Conservation (phyloP, 2,797 vertebrate genomes). For the Gymnocypris eckloni region DNA sequence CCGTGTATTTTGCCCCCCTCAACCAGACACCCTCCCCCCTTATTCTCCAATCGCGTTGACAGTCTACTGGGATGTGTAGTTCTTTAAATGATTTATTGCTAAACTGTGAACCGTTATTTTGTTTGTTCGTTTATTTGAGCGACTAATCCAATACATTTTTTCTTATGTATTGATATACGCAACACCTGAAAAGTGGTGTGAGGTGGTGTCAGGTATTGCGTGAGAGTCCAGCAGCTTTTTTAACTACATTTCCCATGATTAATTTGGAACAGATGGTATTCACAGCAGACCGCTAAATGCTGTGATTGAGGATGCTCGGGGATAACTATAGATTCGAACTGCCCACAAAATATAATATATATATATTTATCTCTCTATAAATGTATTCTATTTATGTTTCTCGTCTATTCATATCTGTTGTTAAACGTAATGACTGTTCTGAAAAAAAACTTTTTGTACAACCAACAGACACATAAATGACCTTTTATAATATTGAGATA, state of each 20-base stretch:
- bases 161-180: background rate
- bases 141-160: background rate
- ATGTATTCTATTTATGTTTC: background rate
- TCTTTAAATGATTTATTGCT: background rate
- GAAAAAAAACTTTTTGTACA: background rate
- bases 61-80: slow-evolving; percentile 61
- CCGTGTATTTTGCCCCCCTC: slow-evolving; percentile 35
- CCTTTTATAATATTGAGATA: background rate
- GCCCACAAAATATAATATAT: background rate
- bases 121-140: background rate
- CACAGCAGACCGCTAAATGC: slow-evolving; percentile 11
- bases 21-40: slow-evolving; percentile 37
- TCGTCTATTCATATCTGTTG: background rate
- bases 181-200: background rate
- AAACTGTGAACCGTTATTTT: background rate
- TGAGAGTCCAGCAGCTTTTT: background rate
- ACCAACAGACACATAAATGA: background rate
- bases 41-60: slow-evolving; percentile 43
- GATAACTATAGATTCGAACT: background rate
- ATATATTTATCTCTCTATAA: background rate
- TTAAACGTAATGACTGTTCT: background rate
- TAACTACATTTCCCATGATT: slow-evolving; percentile 52
- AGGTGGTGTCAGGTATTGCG: background rate
- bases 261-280: slow-evolving; percentile 24
- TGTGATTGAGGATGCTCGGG: slow-evolving; percentile 30